Base-by-base conservation (phyloP, 2,888 invertebrate species). In the Dichetophora obliterata region DNA sequence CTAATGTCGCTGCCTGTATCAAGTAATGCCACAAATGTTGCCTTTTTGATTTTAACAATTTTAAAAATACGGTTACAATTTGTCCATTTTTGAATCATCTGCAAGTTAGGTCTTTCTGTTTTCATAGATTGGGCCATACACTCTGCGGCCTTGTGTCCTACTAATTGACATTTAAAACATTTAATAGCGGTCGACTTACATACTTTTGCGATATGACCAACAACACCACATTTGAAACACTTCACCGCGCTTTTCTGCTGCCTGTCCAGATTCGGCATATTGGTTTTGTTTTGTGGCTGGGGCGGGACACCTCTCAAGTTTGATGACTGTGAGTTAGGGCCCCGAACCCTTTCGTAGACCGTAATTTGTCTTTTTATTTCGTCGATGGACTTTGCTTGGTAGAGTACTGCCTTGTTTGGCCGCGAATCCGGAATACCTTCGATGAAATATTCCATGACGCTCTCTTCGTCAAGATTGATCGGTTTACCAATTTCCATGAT, bases 381-480 rank as follows among this genome's bases (percentile, higher is more conserved):
- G 0, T 54, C 37, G 0, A 78, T 8, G 0, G 24, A 75, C 11
- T 27, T 74, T 9, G 76, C 75, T 52, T 80, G 78, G 31, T 78
- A 79, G 14, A 81, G 43, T 19, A 72, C 61, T 8, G 31, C 5
- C 43, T 81, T 81, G 16, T 77, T 79, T 11, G 57, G 24, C 19
- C 61, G 70, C 1, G n/a, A 50, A n/a, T 80, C 80, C 2, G 76
- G 78, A 16, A 78, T 78, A 1, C 79, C 80, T 31, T 79, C 77
- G 0, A 77, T 63, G 34, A 80, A 79, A 69, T 80, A 79, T 24
- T 77, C 75, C 3, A 81, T 81, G 1, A 79, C 4, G 27, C 79
- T 81, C 22, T 69, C 73, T n/a, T 79, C 77, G 31, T 78, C 79
- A 5, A 77, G 19, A 2, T 71, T 37, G 11, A 79, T 63, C n/a